phyloP scores from a whole-genome alignment of 2,888 invertebrate genomes.

The Nebria salina region DNA sequence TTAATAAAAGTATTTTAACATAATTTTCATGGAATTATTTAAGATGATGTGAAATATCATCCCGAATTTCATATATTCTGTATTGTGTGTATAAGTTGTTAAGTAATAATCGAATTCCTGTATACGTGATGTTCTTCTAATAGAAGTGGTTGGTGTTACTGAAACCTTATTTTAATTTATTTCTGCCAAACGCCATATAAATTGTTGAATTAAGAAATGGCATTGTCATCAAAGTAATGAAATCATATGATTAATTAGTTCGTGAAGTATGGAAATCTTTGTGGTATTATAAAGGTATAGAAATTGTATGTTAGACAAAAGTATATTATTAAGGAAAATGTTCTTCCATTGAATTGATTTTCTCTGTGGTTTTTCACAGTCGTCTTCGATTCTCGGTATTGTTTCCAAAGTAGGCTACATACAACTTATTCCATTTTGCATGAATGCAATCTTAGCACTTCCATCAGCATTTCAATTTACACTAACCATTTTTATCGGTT shows the following conservation, averaged over 20 bases:
- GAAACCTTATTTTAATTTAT: background rate
- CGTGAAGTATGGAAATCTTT: background rate
- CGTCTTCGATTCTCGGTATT: background rate
- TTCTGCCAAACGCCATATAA: background rate
- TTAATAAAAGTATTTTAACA: too few relatives aligned
- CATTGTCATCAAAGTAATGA: background rate
- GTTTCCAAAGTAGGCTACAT: constrained; percentile 18
- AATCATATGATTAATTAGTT: background rate
- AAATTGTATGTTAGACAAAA: background rate
- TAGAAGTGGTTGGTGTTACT: background rate
- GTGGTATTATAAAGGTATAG: background rate
- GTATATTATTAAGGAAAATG: background rate
- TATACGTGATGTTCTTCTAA: background rate
- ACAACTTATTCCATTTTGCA: constrained; percentile 14
- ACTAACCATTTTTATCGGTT: constrained; percentile 39
- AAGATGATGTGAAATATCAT: too few relatives aligned
- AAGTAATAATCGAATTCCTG: too few relatives aligned
- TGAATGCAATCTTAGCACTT: constrained; percentile 34
- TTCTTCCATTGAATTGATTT: background rate
- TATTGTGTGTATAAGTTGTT: too few relatives aligned
- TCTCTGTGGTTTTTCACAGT: background rate
- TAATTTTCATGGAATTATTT: too few relatives aligned
- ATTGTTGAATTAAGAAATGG: background rate
- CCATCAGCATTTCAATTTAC: constrained; percentile 42
- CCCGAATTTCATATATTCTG: too few relatives aligned